Evolutionary conservation across 2,888 invertebrate species (phyloP), one percentile per base, ranked within the genome.

Genomic region (Idaea dimidiata): DNA sequence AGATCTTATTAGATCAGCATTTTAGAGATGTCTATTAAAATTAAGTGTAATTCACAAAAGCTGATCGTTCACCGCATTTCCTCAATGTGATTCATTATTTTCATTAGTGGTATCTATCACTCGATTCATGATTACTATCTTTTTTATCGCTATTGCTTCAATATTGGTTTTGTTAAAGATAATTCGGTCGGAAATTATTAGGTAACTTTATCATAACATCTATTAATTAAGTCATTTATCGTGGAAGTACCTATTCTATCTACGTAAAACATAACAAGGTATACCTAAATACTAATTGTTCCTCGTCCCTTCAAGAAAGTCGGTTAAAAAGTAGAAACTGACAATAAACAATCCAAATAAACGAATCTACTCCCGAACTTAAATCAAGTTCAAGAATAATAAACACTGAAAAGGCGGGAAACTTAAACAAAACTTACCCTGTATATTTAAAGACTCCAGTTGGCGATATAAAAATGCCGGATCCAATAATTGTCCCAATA

Each of bases 381-480:
- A 14, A 43, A 14, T 43, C 14, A 14, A 43, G 14, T 43, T 43
- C 43, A 43, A 43, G 14, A 43, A 43, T 14, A n/a, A 43, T 43
- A 43, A 43, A 43, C 43, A 43, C 43, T 56, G 3, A 17, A 7
- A 70, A 72, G 71, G 85, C 87, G 87, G 81, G 82, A 87, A 84
- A 78, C 68, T 75, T 68, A 57, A 77, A 61, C 62, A 67, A 59
- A 65, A 91, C 94, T 94, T 83, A 94, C 93, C 93, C 93, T 56
- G 95, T 95, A 73, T 94, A 92, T 62, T 83, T 75, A 79, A 94
- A 95, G 68, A 96, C 96, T 72, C 96, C 96, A 70, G 97, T 96
- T n/a, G 98, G 98, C 32, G 97, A 96, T 73, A 98, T 96, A 86
- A 98, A 98, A 75, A 98, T 98, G 60, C 98, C 98, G 66, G 97